Evolutionary conservation across 2,888 invertebrate genomes (phyloP).

Genomic region (Macrosoma leucophasiata): DNA sequence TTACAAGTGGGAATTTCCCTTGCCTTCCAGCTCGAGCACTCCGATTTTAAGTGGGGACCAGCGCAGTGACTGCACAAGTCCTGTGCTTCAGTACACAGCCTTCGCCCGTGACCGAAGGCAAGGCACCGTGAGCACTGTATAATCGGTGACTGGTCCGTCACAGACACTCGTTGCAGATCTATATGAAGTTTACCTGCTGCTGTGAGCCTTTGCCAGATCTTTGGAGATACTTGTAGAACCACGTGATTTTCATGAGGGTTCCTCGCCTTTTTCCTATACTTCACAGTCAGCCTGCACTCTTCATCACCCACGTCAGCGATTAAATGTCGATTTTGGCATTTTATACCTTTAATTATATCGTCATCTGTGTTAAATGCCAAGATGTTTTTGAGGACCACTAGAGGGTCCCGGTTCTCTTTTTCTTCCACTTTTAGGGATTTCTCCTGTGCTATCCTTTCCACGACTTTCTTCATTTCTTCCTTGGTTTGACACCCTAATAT

Average conservation of each 20-base stretch:
- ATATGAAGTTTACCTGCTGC: constrained; percentile 10
- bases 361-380: constrained; percentile 14
- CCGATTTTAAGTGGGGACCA: constrained; percentile 14
- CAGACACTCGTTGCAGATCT: constrained; percentile 9
- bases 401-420: constrained; percentile 9
- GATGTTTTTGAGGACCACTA: constrained; percentile 12
- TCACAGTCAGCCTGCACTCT: constrained; percentile 8
- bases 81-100: constrained; percentile 15
- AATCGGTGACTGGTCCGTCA: constrained; percentile 19
- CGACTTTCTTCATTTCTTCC: constrained; percentile 5
- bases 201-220: no score
- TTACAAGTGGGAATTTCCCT: constrained; percentile 7
- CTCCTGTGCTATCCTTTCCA: constrained; percentile 3
- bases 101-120: constrained; percentile 19
- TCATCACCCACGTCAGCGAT: constrained; percentile 4
- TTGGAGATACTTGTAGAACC: constrained; percentile 24
- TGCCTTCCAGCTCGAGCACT: constrained; percentile 10
- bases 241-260: constrained; percentile 24
- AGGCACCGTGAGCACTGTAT: constrained; percentile 24
- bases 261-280: constrained; percentile 23
- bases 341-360: constrained; percentile 10
- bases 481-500: constrained; percentile 15
- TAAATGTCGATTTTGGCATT: constrained; percentile 15
- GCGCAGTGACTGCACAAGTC: constrained; percentile 25
- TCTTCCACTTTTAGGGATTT: constrained; percentile 8